Percentiles rank a stretch among this genome's conserved stretches.
phyloP scores from a whole-genome alignment of 2,888 invertebrate genomes.

The Zaprionus lineosus region DNA sequence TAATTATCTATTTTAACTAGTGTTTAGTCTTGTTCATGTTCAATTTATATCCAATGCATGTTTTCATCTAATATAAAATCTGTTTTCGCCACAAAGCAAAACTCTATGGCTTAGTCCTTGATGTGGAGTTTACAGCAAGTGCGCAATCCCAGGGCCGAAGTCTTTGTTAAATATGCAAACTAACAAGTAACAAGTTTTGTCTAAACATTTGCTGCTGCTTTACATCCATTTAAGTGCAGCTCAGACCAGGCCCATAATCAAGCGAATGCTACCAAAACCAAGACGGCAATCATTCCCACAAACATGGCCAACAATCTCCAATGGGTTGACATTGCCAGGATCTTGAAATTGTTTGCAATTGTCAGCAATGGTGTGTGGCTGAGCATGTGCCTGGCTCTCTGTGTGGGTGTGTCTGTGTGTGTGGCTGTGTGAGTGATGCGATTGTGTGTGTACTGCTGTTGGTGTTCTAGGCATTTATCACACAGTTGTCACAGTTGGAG shows the following conservation, averaged over 20 bases:
- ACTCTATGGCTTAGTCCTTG: slow-evolving; percentile 10
- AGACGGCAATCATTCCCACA: slow-evolving; percentile 64
- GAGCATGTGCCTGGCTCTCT: slow-evolving; percentile 1
- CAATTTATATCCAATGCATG: slow-evolving; percentile 44
- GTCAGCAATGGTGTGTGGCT: slow-evolving; percentile 40
- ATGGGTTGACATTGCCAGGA: slow-evolving; percentile 32
- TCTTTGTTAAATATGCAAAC: slow-evolving; percentile 65
- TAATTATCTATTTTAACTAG: slow-evolving; percentile 32
- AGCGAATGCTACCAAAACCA: slow-evolving; percentile 45
- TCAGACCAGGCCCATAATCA: slow-evolving; percentile 48
- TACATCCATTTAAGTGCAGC: slow-evolving; percentile 39
- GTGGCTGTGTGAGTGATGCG: slow-evolving; percentile 10
- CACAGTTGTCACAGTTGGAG: slow-evolving; percentile 66
- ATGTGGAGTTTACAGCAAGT: slow-evolving; percentile 18
- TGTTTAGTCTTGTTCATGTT: slow-evolving; percentile 42
- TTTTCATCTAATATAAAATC: slow-evolving; percentile 44
- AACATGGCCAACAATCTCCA: slow-evolving; percentile 37
- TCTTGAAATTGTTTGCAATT: slow-evolving; percentile 62
- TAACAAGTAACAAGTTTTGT: slow-evolving; percentile 71
- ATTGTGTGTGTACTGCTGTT: slow-evolving; percentile 16
- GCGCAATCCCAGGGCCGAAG: neutral
- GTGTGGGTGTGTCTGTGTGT: slow-evolving; percentile 9
- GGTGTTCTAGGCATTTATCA: slow-evolving; percentile 68
- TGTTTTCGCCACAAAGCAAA: slow-evolving; percentile 13
- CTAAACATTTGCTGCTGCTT: slow-evolving; percentile 71